phyloP scores from a whole-genome alignment of 1,140 invertebrate species.

The Spodoptera frugiperda region DNA sequence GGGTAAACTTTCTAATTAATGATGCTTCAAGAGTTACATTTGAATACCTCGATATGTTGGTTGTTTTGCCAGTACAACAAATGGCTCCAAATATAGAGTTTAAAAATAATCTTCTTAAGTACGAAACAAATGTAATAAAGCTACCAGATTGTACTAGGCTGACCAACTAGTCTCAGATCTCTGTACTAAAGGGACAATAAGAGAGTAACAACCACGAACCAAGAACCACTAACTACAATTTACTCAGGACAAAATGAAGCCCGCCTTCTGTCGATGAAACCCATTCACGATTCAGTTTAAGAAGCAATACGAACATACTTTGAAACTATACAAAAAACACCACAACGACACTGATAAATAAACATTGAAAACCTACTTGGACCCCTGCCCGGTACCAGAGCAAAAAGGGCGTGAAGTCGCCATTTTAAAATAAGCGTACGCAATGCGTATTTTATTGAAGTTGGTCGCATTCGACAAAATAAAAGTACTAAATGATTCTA shows the following conservation, averaged over 20 bases:
- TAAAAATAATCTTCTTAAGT: too few relatives aligned
- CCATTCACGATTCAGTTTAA: too few relatives aligned
- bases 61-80: too few relatives aligned
- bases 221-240: background rate
- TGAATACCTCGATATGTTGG: too few relatives aligned
- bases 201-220: background rate
- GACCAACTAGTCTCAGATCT: too few relatives aligned
- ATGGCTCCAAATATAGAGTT: too few relatives aligned
- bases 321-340: conserved; percentile 2
- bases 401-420: conserved; percentile 29
- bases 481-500: conserved; percentile 35
- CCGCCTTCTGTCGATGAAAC: too few relatives aligned
- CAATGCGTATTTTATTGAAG: conserved; percentile 45
- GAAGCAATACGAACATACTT: background rate
- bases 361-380: conserved; percentile 31
- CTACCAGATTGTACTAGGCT: too few relatives aligned
- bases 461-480: conserved; percentile 35
- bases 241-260: background rate
- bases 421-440: conserved; percentile 46
- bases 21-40: too few relatives aligned
- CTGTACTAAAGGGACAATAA: background rate
- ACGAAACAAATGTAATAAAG: too few relatives aligned
- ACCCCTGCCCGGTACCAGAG: conserved; percentile 15
- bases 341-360: background rate
- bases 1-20: too few relatives aligned